Percentiles rank a stretch among this genome's conserved stretches.
phyloP scores from a whole-genome alignment of 2,113 vertebrate species.

The Myiozetetes cayanensis region DNA sequence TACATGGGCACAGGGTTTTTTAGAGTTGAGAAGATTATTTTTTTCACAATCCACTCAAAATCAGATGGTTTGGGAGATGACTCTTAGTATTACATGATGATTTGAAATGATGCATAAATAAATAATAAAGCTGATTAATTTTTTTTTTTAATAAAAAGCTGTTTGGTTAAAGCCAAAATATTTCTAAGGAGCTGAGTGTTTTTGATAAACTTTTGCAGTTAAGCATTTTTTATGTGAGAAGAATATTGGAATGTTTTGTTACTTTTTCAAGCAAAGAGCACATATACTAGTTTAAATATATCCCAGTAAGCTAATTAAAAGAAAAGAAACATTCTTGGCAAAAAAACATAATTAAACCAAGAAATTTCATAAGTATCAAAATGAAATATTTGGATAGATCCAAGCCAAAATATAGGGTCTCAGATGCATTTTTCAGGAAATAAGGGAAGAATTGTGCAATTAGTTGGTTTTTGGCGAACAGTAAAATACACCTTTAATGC shows the following conservation, averaged over 20 bases:
- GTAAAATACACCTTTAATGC: not conserved
- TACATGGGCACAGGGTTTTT: not conserved
- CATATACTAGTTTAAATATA: not conserved
- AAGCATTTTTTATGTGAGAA: not conserved
- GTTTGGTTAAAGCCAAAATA: not conserved
- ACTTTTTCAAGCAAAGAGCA: not conserved
- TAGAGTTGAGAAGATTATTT: not conserved
- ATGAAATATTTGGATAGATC: slow-evolving; percentile 7
- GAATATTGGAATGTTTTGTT: slow-evolving; percentile 11
- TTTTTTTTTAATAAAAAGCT: not conserved
- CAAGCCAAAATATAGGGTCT: not conserved
- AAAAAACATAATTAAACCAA: not conserved
- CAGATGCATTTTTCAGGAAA: not conserved
- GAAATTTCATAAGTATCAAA: not conserved
- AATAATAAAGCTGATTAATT: not conserved
- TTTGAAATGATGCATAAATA: not conserved
- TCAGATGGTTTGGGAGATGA: not conserved
- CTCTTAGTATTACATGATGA: not conserved
- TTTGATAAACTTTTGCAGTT: not conserved
- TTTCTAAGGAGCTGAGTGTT: not conserved
- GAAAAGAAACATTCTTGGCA: not conserved
- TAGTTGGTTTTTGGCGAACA: not conserved
- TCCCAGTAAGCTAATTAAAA: slow-evolving; percentile 22
- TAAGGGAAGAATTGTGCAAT: not conserved
- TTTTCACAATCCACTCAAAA: not conserved